A percentile compares a stretch with the other conserved stretches of the same genome.
Evolutionary conservation across 2,888 invertebrate genomes (phyloP).

Genomic region (Drepanosiphum platanoidis): DNA sequence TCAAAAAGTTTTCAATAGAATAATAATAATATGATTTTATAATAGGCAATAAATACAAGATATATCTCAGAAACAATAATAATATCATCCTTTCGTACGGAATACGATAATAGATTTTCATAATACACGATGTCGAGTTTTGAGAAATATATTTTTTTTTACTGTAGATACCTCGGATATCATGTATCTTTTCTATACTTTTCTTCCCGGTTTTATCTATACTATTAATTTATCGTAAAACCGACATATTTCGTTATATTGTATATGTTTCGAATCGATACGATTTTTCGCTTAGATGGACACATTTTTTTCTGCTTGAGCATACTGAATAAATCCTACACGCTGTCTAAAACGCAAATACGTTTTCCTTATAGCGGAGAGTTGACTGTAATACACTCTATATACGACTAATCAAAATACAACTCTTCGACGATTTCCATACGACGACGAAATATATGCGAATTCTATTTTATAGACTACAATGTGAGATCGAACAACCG

Average conservation of each 20-base stretch:
- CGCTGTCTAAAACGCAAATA: not conserved
- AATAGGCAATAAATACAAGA: not conserved
- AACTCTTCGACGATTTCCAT: not conserved
- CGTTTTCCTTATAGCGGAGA: not conserved
- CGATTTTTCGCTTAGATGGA: not conserved
- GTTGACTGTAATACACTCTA: not conserved
- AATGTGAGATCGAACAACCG: not conserved
- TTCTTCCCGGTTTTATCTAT: not conserved
- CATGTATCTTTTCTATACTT: not conserved
- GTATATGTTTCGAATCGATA: not conserved
- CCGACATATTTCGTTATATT: not conserved
- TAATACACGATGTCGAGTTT: not conserved
- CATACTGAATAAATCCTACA: not conserved
- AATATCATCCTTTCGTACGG: not conserved
- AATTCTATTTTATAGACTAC: not conserved
- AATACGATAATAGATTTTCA: not conserved
- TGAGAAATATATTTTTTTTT: not conserved
- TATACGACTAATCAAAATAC: not conserved
- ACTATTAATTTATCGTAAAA: not conserved
- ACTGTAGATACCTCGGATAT: too few relatives aligned
- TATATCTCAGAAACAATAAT: not conserved
- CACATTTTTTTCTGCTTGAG: not conserved
- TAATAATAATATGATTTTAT: not conserved
- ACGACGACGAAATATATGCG: not conserved
- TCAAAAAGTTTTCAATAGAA: too few relatives aligned